These are phyloP conservation scores for Mya arenaria DNA, from an alignment of 1,140 invertebrate genomes.

Conservation along the genomic window DNA sequence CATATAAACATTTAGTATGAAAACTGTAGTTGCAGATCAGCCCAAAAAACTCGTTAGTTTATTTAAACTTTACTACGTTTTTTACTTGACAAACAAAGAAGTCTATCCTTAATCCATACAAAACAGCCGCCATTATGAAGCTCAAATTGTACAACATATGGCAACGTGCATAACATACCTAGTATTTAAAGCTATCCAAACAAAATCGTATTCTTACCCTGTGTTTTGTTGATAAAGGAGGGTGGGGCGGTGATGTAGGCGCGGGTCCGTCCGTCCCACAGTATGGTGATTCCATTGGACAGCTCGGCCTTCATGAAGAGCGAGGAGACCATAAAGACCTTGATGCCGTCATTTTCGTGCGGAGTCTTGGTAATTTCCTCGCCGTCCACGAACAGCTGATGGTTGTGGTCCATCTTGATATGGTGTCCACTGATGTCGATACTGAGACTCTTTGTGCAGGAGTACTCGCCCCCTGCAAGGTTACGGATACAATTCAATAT, in stretches of 20 bases:
- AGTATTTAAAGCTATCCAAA: too few relatives aligned
- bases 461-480: constrained; percentile 84
- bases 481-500: too few relatives aligned
- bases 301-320: constrained; percentile 85
- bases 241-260: constrained; percentile 91
- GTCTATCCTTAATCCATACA: too few relatives aligned
- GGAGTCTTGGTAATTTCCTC: constrained; percentile 87
- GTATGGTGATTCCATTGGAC: constrained; percentile 88
- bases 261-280: constrained; percentile 86
- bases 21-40: too few relatives aligned
- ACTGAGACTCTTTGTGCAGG: constrained; percentile 91
- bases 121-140: too few relatives aligned
- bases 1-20: too few relatives aligned
- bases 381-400: constrained; percentile 83
- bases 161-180: too few relatives aligned
- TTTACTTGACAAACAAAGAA: too few relatives aligned
- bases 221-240: constrained; percentile 84
- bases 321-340: constrained; percentile 89
- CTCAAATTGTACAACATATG: too few relatives aligned
- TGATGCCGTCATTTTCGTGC: constrained; percentile 83
- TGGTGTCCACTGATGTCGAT: constrained; percentile 78
- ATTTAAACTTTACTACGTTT: too few relatives aligned
- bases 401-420: constrained; percentile 73
- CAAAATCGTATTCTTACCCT: too few relatives aligned
- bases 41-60: too few relatives aligned